A percentile compares a stretch with the other conserved stretches of the same genome.
Conservation (phyloP, 2,797 vertebrate species). For the Acanthornis magna region DNA sequence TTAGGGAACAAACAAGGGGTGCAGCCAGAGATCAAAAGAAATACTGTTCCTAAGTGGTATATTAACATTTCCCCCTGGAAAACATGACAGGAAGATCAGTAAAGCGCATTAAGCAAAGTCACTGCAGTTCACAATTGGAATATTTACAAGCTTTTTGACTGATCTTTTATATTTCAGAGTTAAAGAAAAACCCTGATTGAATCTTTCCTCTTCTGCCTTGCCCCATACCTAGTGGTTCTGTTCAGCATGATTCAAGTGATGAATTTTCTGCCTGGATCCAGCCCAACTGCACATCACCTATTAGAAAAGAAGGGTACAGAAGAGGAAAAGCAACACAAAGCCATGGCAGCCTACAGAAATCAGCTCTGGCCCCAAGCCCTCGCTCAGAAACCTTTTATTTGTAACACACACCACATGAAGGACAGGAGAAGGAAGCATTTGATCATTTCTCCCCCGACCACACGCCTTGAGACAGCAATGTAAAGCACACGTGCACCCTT, state of each 20-base stretch:
- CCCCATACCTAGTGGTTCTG: not conserved
- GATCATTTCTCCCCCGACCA: not conserved
- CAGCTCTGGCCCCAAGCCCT: not conserved
- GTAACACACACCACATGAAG: fast-evolving
- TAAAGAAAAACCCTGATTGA: not conserved
- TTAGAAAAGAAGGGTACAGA: not conserved
- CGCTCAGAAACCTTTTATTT: not conserved
- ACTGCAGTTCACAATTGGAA: not conserved
- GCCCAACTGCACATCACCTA: not conserved
- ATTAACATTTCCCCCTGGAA: not conserved
- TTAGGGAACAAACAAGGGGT: not conserved
- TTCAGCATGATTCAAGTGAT: not conserved
- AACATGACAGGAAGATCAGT: not conserved
- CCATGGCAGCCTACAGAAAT: not conserved
- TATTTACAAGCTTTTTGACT: not conserved
- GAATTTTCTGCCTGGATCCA: not conserved
- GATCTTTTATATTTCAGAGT: not conserved
- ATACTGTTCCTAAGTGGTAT: not conserved
- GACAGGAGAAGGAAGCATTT: not conserved
- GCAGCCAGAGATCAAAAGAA: not conserved
- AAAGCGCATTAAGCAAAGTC: not conserved
- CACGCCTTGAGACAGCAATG: not conserved
- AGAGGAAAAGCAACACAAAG: not conserved
- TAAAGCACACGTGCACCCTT: not conserved
- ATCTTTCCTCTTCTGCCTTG: not conserved